phyloP scores from a whole-genome alignment of 2,888 invertebrate species.

The Tachina lurida region DNA sequence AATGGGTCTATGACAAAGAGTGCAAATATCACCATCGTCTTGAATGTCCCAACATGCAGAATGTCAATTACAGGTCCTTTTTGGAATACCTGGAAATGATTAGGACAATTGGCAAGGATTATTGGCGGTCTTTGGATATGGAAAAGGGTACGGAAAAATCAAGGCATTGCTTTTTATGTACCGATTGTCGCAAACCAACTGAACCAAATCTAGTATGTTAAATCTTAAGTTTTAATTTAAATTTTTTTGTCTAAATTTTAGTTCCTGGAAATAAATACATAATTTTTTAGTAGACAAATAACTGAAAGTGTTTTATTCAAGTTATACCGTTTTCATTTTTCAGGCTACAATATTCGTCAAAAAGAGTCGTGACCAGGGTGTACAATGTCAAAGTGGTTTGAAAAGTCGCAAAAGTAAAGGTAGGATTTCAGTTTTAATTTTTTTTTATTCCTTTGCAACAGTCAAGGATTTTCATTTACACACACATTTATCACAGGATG shows the following conservation, averaged over 20 bases:
- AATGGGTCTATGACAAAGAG: slow-evolving; percentile 87
- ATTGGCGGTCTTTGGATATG: slow-evolving; percentile 77
- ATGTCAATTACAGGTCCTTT: slow-evolving; percentile 78
- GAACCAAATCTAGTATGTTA: slow-evolving; percentile 73
- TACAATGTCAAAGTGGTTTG: slow-evolving; percentile 65
- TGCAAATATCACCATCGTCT: slow-evolving; percentile 78
- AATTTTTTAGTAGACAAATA: neutral
- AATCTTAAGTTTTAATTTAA: slow-evolving; percentile 13
- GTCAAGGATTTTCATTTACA: no score
- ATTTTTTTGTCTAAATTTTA: slow-evolving; percentile 17
- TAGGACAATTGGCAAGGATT: slow-evolving; percentile 76
- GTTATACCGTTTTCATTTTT: slow-evolving; percentile 56
- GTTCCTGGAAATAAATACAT: slow-evolving; percentile 36
- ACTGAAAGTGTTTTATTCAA: slow-evolving; percentile 23
- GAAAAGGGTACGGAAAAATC: slow-evolving; percentile 68
- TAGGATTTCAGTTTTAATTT: slow-evolving; percentile 13
- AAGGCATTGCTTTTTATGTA: slow-evolving; percentile 66
- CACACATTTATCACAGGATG: no score
- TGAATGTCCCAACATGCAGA: slow-evolving; percentile 77
- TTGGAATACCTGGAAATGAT: slow-evolving; percentile 78
- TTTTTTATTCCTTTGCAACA: neutral
- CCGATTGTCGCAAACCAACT: slow-evolving; percentile 70
- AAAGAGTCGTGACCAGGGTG: slow-evolving; percentile 67
- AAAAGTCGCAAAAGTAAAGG: slow-evolving; percentile 36
- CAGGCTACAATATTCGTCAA: slow-evolving; percentile 65